phyloP scores from a whole-genome alignment of 2,888 invertebrate species.

The Eupithecia insigniata region DNA sequence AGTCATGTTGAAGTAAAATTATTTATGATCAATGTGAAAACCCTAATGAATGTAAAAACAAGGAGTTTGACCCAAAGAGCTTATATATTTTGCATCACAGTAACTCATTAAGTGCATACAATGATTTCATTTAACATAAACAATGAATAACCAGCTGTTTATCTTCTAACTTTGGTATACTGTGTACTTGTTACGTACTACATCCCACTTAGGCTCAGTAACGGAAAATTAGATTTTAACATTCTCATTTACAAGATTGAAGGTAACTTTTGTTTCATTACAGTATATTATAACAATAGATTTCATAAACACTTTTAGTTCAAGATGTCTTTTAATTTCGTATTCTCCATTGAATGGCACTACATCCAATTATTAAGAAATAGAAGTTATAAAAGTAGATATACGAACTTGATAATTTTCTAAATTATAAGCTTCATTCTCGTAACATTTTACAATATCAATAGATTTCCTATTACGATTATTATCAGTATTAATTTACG shows the following conservation, averaged over 20 bases:
- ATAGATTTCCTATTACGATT: constrained; percentile 78
- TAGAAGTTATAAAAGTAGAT: constrained; percentile 73
- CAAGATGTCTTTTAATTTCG: constrained; percentile 62
- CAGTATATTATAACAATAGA: constrained; percentile 61
- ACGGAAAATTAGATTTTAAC: constrained; percentile 47
- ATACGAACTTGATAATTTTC: constrained; percentile 63
- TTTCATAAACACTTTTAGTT: constrained; percentile 59
- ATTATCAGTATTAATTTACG: constrained; percentile 81
- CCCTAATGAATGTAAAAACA: background rate
- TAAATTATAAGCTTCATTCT: constrained; percentile 75
- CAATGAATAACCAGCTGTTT: constrained; percentile 70
- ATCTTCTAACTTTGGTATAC: constrained; percentile 84
- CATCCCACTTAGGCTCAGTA: constrained; percentile 66
- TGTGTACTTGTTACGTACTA: constrained; percentile 71
- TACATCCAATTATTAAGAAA: constrained; percentile 62
- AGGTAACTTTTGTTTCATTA: constrained; percentile 80
- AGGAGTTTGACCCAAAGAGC: background rate
- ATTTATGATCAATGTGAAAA: background rate
- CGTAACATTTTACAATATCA: constrained; percentile 79
- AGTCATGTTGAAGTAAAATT: background rate
- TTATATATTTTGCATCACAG: constrained; percentile 29
- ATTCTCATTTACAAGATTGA: constrained; percentile 68
- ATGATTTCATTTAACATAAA: constrained; percentile 55
- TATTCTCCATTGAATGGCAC: constrained; percentile 64
- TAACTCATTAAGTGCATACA: constrained; percentile 47